Evolutionary conservation across 2,888 invertebrate species (phyloP), one percentile per base, ranked within the genome.

Genomic region (Leptopilina syphax): DNA sequence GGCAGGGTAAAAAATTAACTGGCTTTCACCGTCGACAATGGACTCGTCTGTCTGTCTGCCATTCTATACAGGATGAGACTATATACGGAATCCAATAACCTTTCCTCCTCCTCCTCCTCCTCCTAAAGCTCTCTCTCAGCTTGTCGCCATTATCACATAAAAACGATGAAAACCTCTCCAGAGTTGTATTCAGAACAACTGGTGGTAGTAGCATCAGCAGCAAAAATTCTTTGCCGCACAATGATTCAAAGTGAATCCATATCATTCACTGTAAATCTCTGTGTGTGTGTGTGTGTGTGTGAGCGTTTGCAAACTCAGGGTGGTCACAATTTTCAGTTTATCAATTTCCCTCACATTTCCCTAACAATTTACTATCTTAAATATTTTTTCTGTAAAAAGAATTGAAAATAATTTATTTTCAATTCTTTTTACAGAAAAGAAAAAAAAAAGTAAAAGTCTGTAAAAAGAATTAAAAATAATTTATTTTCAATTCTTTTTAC

Each of bases 61-160:
- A 85, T 85, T 85, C 83, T 81, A 73, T 57, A 81, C 81, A 84
- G 81, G 44, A 44, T 44, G 44, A 82, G 82, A 50, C 50, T 50
- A 50, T 50, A 50, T 84, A 79, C 81, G 82, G 81, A 84, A 84
- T 84, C 82, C 84, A 82, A 83, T 84, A 84, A 84, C 82, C 79
- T 79, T 78, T 80, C 70, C 65, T 47, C 60, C 50, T 60, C 73
- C 76, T 76, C 54, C 50, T 50, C 50, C 50, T 50, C 50, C 8
- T 8, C 8, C 44, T 44, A 34, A 34, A 34, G 34, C 44, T 44
- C 60, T 60, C 66, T 73, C 76, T 76, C 60, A 27, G 57, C 44
- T 67, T 60, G 34, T 77, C 67, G 60, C 70, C 34, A 73, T 73
- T 73, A 73, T 73, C 73, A 54, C 73, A 73, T 73, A 44, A 73